A percentile compares a stretch with the other conserved stretches of the same genome.
Evolutionary conservation across 2,797 vertebrate genomes (phyloP).

Genomic region (Phaenicophaeus curvirostris): DNA sequence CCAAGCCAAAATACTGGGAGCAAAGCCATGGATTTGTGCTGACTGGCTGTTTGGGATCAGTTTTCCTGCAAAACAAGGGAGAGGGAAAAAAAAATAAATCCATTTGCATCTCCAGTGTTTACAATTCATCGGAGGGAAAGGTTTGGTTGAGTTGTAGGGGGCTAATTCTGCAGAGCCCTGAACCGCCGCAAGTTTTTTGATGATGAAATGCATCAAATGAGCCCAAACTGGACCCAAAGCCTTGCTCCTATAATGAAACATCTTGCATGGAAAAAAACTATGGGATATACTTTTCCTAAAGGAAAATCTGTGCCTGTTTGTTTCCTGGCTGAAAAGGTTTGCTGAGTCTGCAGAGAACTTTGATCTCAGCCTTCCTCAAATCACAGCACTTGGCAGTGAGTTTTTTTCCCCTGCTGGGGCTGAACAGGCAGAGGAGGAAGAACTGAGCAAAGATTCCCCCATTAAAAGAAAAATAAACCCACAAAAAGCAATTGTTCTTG

Average conservation of each 20-base stretch:
- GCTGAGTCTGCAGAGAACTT: constrained; percentile 35
- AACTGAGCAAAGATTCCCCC: neutral
- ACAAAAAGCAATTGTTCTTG: neutral
- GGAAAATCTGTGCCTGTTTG: neutral
- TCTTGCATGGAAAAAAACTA: neutral
- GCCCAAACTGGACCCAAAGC: neutral
- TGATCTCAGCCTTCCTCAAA: neutral
- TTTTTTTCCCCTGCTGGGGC: neutral
- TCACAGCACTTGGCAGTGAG: neutral
- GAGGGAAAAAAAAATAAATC: no score
- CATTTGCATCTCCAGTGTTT: neutral
- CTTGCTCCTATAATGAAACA: neutral
- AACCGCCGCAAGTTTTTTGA: neutral
- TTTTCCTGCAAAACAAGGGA: neutral
- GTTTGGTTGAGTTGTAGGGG: fast-evolving
- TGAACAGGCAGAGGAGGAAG: neutral
- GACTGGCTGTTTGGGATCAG: neutral
- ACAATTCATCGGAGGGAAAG: neutral
- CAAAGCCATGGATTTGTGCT: neutral
- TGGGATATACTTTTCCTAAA: neutral
- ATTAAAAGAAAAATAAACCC: neutral
- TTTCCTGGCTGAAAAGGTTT: neutral
- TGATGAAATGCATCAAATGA: neutral
- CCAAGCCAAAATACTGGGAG: neutral
- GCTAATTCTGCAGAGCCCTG: neutral